phyloP scores from a whole-genome alignment of 1,140 invertebrate species.

The Mamestra configurata region DNA sequence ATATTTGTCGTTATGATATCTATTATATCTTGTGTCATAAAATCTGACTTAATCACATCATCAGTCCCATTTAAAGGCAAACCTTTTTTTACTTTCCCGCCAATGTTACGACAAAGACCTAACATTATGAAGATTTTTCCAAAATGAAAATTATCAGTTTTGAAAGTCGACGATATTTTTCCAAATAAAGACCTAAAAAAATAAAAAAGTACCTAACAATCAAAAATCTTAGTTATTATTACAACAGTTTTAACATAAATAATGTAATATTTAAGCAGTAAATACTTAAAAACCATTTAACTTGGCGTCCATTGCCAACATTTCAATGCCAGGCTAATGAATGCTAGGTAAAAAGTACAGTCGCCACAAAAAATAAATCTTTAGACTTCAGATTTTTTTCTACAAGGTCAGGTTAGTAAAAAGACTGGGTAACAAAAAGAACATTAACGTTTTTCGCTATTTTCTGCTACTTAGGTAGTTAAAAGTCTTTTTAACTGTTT shows the following conservation, averaged over 20 bases:
- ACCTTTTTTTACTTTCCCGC: too few species aligned
- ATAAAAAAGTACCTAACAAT: too few species aligned
- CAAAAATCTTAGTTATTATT: neutral
- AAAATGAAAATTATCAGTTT: too few species aligned
- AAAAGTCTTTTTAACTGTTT: too few species aligned
- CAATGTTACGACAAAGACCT: too few species aligned
- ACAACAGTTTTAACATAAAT: slow-evolving; percentile 2
- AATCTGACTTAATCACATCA: too few species aligned
- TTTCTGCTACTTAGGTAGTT: neutral
- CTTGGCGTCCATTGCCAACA: neutral
- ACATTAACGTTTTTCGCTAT: neutral
- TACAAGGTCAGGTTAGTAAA: neutral
- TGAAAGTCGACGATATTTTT: too few species aligned
- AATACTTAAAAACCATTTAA: slow-evolving; percentile 35
- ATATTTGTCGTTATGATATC: neutral
- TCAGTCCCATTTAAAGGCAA: too few species aligned
- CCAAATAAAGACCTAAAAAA: too few species aligned
- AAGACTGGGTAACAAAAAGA: neutral
- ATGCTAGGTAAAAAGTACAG: slow-evolving; percentile 18
- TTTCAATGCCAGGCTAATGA: slow-evolving; percentile 30
- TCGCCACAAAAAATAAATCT: slow-evolving; percentile 31
- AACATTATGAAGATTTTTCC: too few species aligned
- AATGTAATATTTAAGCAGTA: slow-evolving; percentile 3
- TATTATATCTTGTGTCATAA: too few species aligned
- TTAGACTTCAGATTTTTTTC: neutral